Evolutionary conservation across 2,888 invertebrate species (phyloP).

Genomic region (Pristionchus entomophagus): DNA sequence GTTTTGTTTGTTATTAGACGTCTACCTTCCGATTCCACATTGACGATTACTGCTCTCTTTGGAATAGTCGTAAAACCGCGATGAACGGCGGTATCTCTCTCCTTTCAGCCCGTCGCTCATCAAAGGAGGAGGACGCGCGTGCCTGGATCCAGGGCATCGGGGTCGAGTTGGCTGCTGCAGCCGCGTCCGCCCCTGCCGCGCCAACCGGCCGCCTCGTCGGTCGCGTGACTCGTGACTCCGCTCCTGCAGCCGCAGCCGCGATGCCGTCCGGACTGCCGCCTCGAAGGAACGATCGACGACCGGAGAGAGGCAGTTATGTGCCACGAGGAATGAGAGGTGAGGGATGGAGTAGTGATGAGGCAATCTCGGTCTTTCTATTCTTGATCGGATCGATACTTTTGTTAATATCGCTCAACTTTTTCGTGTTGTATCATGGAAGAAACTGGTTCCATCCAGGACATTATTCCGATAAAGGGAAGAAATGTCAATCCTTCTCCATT

Average conservation of each 20-base stretch:
- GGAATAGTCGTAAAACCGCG: background rate
- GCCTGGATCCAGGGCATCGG: conserved; percentile 42
- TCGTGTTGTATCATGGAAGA: no score
- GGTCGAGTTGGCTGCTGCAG: conserved; percentile 15
- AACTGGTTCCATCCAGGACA: no score
- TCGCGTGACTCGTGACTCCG: conserved; percentile 27
- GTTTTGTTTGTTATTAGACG: background rate
- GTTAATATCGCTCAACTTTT: no score
- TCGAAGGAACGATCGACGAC: background rate
- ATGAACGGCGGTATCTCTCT: background rate
- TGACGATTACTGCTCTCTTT: no score
- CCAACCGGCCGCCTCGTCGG: conserved; percentile 37
- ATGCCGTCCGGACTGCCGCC: background rate
- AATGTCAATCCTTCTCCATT: background rate
- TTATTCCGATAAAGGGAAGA: no score
- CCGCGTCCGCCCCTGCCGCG: background rate
- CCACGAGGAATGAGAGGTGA: conserved; percentile 44
- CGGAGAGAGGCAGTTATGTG: conserved; percentile 44
- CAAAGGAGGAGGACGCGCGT: conserved; percentile 28
- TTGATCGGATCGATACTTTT: background rate
- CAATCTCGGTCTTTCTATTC: background rate
- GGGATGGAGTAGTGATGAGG: background rate
- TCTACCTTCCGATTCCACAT: no score
- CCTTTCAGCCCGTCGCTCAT: conserved; percentile 25
- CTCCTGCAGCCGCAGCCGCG: background rate